These are phyloP conservation scores for Climacteris rufus DNA, from an alignment of 2,113 vertebrate species.

Conservation along the genomic window DNA sequence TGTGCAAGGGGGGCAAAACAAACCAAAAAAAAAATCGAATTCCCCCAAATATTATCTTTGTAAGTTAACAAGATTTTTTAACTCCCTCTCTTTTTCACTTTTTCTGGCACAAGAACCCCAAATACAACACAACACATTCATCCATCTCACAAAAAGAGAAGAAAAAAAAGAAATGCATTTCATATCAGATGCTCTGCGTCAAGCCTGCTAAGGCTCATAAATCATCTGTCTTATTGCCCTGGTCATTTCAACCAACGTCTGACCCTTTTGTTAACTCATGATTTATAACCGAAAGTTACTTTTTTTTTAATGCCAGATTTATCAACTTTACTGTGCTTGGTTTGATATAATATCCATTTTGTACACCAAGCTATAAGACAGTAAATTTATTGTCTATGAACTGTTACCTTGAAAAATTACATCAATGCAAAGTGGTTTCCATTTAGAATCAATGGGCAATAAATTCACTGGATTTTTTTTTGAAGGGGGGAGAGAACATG, in stretches of 20 bases:
- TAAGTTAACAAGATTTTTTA: not conserved
- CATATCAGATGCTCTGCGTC: constrained; percentile 25
- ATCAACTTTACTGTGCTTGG: constrained; percentile 62
- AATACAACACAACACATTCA: not conserved
- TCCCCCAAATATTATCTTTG: not conserved
- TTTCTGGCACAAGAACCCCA: not conserved
- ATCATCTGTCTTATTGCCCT: constrained; percentile 53
- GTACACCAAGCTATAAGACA: constrained; percentile 59
- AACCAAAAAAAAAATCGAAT: not conserved
- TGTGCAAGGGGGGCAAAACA: not conserved
- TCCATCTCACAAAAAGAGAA: constrained; percentile 17
- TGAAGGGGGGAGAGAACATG: constrained; percentile 6
- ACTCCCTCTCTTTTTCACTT: not conserved
- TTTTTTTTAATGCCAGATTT: constrained; percentile 61
- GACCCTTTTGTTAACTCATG: constrained; percentile 59
- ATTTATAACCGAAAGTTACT: constrained; percentile 65
- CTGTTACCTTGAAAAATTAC: constrained; percentile 75
- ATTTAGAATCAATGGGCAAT: constrained; percentile 65
- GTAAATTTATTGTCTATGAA: constrained; percentile 75
- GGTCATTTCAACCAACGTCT: constrained; percentile 54
- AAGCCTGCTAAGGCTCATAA: constrained; percentile 39
- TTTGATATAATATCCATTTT: constrained; percentile 64
- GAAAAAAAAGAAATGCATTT: not conserved
- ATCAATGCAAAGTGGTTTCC: constrained; percentile 77
- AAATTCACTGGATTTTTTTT: constrained; percentile 33